phyloP scores from a whole-genome alignment of 2,113 vertebrate species.

The Misgurnus mizolepis region DNA sequence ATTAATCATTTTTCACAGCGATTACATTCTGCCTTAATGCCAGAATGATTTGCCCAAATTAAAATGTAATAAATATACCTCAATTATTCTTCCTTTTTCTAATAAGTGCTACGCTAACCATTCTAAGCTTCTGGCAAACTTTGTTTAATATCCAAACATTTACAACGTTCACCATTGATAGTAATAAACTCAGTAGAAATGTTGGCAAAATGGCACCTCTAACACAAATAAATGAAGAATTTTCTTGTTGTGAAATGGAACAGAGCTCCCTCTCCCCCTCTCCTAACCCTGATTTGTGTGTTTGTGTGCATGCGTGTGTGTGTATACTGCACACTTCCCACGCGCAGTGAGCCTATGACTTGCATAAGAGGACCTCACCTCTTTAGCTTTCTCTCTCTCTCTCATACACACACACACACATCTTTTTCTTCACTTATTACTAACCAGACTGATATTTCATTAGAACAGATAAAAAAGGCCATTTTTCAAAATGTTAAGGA shows the following conservation, averaged over 20 bases:
- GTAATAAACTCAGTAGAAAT: constrained; percentile 23
- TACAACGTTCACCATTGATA: neutral
- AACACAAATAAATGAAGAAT: constrained; percentile 29
- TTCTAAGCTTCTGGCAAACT: neutral
- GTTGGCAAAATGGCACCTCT: constrained; percentile 39
- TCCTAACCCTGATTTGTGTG: constrained; percentile 26
- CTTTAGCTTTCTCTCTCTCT: constrained; percentile 7
- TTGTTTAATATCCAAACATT: constrained; percentile 6
- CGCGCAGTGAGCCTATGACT: constrained; percentile 57
- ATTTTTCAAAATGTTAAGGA: constrained; percentile 7
- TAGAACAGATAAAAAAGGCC: neutral
- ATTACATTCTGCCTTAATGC: neutral
- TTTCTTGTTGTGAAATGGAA: constrained; percentile 40
- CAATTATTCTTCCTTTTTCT: neutral
- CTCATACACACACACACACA: constrained; percentile 34
- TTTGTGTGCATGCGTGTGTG: constrained; percentile 22
- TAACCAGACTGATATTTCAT: constrained; percentile 15
- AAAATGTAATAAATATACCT: neutral
- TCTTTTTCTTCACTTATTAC: neutral
- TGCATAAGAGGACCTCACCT: constrained; percentile 57
- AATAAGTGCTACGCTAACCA: neutral
- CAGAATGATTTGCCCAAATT: neutral
- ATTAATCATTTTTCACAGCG: neutral
- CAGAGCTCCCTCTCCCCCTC: constrained; percentile 32
- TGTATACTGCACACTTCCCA: constrained; percentile 52